Base-by-base conservation (phyloP, 2,113 vertebrate genomes). In the Echinops telfairi region DNA sequence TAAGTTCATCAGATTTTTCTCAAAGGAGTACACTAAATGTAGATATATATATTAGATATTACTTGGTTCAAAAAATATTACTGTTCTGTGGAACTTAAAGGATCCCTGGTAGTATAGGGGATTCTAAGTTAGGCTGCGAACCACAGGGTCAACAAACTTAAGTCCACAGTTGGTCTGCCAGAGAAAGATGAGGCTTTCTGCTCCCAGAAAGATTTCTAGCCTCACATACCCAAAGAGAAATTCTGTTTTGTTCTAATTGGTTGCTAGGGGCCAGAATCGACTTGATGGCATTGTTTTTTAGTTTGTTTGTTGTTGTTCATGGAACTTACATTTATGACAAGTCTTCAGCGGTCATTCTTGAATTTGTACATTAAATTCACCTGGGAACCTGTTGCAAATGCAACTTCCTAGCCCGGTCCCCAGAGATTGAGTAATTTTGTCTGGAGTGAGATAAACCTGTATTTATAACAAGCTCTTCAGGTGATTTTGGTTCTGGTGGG, bases 1-100 rank as follows among this genome's bases (percentile, higher is more conserved):
- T 89, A 22, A 80, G 38, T 79, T 86, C 58, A 77, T 57, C 25
- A 79, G 33, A 31, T 36, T 95, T 93, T 88, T 89, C 47, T 92
- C 10, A 66, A 64, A 84, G 58, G 60, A 89, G 9, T 82, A 15
- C 19, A 29, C 6, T 78, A 78, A 87, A 89, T 82, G 6, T 88
- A 78, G 71, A 1, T 87, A 33, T 70, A 75, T 3, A 62, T 62
- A 62, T 62, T 62, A 62, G 60, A 62, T 62, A 62, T 25, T 53
- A 53, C 47, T 53, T 53, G 47, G 47, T 53, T 53, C 47, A 53
- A 53, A 53, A 53, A 53, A 53, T 53, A 53, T 6, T 53, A 53
- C 47, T 11, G 47, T 53, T 53, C 47, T 14, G 10, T 53, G 47
- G 12, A 53, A 14, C 47, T 12, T 53, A 53, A 53, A 53, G 47